Conservation (phyloP, 2,113 vertebrate species). For the Hirundichthys speculiger region DNA sequence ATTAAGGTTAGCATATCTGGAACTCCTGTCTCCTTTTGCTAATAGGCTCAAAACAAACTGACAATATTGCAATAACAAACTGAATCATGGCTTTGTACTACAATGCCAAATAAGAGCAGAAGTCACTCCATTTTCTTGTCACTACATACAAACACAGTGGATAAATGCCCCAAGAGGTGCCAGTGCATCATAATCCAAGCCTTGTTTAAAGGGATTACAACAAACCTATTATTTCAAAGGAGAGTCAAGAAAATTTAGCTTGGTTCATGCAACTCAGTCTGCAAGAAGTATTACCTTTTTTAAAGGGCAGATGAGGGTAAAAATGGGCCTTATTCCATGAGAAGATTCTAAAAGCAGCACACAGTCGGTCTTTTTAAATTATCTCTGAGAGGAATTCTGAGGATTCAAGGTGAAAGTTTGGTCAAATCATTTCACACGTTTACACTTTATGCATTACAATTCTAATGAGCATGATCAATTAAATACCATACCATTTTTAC, state of each 20-base stretch:
- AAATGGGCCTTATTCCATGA: slow-evolving; percentile 44
- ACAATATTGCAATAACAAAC: neutral
- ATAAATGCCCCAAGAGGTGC: slow-evolving; percentile 9
- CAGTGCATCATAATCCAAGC: slow-evolving; percentile 15
- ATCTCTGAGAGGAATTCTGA: neutral
- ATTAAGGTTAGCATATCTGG: slow-evolving; percentile 38
- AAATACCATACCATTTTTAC: too few species aligned
- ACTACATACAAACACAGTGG: slow-evolving; percentile 5
- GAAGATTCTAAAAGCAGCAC: slow-evolving; percentile 18
- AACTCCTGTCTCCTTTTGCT: slow-evolving; percentile 13
- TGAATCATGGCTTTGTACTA: slow-evolving; percentile 2
- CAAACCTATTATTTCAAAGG: slow-evolving; percentile 39
- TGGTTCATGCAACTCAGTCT: slow-evolving; percentile 33
- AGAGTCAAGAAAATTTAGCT: slow-evolving; percentile 6
- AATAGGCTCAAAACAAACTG: slow-evolving; percentile 15
- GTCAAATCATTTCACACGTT: too few species aligned
- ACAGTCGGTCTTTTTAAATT: slow-evolving; percentile 41
- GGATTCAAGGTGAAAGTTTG: too few species aligned
- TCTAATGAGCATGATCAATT: too few species aligned
- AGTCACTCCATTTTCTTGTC: neutral
- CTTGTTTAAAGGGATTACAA: slow-evolving; percentile 30
- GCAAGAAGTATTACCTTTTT: slow-evolving; percentile 33
- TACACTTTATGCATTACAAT: too few species aligned
- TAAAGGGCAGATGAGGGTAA: neutral
- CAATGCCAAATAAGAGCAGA: slow-evolving; percentile 6